Conservation (phyloP, 2,113 vertebrate species). For the Colaptes auratus region DNA sequence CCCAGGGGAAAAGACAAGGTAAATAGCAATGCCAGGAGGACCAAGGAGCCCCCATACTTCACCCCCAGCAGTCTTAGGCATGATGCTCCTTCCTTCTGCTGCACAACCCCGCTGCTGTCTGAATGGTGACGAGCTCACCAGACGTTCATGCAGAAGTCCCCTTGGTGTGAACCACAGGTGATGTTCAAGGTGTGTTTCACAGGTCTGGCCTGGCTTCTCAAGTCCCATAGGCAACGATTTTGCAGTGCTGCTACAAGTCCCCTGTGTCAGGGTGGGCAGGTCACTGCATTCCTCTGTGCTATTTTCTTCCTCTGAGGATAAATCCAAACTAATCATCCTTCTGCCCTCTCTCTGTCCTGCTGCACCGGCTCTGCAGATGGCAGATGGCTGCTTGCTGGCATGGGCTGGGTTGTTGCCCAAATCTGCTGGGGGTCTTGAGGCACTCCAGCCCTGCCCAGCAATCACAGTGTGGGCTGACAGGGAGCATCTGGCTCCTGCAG, state of each 20-base stretch:
- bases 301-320: neutral
- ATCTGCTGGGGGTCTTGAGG: rapidly evolving
- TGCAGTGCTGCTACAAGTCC: neutral
- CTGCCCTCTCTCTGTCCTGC: neutral
- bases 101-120: rapidly evolving
- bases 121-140: rapidly evolving
- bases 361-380: neutral
- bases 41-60: neutral
- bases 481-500: neutral
- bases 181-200: neutral
- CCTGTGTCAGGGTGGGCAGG: neutral
- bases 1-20: neutral
- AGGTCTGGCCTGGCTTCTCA: neutral
- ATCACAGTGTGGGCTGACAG: neutral
- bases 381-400: neutral
- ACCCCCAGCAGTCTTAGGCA: neutral
- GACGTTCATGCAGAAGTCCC: neutral
- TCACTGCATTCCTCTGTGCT: neutral
- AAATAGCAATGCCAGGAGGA: neutral
- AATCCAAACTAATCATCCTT: neutral
- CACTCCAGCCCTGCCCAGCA: rapidly evolving
- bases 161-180: neutral
- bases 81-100: neutral
- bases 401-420: neutral
- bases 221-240: neutral